phyloP scores from a whole-genome alignment of 1,140 invertebrate species.

The Pygmarrhopalites habei region DNA sequence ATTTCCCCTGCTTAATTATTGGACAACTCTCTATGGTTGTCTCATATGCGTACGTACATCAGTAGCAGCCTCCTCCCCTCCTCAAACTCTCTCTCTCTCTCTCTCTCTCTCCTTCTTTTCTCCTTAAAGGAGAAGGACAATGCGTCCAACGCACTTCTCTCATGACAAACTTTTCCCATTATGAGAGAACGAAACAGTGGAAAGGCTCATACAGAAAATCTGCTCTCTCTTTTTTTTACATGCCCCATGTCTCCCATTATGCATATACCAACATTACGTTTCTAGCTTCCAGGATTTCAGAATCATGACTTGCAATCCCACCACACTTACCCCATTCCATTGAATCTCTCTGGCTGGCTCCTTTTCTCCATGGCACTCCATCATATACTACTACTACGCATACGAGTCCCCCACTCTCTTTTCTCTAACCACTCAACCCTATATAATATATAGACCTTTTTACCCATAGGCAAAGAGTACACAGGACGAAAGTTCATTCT shows the following conservation, averaged over 20 bases:
- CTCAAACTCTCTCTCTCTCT: not conserved
- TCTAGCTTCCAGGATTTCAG: conserved; percentile 12
- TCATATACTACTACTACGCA: too few relatives aligned
- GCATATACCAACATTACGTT: not conserved
- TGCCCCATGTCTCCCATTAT: conserved; percentile 31
- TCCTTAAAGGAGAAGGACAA: too few relatives aligned
- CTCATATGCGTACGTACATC: too few relatives aligned
- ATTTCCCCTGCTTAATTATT: too few relatives aligned
- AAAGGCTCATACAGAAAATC: conserved; percentile 8
- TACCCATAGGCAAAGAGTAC: too few relatives aligned
- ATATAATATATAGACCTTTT: too few relatives aligned
- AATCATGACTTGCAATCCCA: conserved; percentile 27
- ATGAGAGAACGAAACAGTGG: conserved; percentile 21
- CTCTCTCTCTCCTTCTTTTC: not conserved
- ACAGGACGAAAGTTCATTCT: too few relatives aligned
- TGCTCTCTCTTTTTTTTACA: conserved; percentile 25
- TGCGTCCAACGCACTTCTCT: not conserved
- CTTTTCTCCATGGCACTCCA: not conserved
- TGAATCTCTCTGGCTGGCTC: too few relatives aligned
- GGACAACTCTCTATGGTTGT: too few relatives aligned
- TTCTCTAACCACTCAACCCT: too few relatives aligned
- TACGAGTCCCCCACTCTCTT: too few relatives aligned
- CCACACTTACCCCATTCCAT: not conserved
- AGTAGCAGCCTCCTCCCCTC: not conserved
- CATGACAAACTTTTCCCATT: conserved; percentile 38